Evolutionary conservation across 2,113 vertebrate species (phyloP).

Genomic region (Bostrychus sinensis): DNA sequence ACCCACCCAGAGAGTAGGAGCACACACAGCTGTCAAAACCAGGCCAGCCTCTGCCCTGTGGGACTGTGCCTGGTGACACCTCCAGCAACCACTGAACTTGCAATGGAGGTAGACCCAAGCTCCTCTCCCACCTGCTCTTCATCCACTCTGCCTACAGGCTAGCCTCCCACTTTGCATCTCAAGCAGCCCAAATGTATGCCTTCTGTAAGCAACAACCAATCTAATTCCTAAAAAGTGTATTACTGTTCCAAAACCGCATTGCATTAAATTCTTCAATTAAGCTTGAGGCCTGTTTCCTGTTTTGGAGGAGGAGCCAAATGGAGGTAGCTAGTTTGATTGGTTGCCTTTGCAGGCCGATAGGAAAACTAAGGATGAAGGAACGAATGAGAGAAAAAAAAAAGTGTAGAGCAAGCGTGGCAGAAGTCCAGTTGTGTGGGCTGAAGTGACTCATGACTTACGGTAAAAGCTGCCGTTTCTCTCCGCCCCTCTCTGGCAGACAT

Average conservation of each 20-base stretch:
- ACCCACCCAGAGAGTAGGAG: slow-evolving; percentile 95
- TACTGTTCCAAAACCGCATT: too few species aligned
- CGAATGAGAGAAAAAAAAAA: slow-evolving; percentile 50
- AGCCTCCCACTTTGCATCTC: too few species aligned
- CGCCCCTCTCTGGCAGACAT: slow-evolving; percentile 66
- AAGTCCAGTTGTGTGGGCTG: slow-evolving; percentile 75
- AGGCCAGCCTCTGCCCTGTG: slow-evolving; percentile 91
- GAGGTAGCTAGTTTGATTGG: slow-evolving; percentile 50
- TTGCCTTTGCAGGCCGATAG: slow-evolving; percentile 54
- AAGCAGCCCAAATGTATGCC: too few species aligned
- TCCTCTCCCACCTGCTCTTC: slow-evolving; percentile 57
- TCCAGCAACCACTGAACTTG: slow-evolving; percentile 61
- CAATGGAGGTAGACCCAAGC: slow-evolving; percentile 51
- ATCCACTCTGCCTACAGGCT: slow-evolving; percentile 72
- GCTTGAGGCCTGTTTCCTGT: slow-evolving; percentile 59
- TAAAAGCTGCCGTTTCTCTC: slow-evolving; percentile 76
- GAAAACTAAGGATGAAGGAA: slow-evolving; percentile 56
- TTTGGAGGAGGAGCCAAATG: slow-evolving; percentile 51
- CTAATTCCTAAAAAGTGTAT: too few species aligned
- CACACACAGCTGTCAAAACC: slow-evolving; percentile 98
- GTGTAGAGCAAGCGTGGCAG: slow-evolving; percentile 64
- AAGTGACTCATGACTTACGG: slow-evolving; percentile 80
- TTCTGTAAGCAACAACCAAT: too few species aligned
- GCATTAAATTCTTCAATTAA: slow-evolving; percentile 17
- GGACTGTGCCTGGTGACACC: slow-evolving; percentile 79